Evolutionary conservation across 2,113 vertebrate genomes (phyloP).

Genomic region (Colius striatus): DNA sequence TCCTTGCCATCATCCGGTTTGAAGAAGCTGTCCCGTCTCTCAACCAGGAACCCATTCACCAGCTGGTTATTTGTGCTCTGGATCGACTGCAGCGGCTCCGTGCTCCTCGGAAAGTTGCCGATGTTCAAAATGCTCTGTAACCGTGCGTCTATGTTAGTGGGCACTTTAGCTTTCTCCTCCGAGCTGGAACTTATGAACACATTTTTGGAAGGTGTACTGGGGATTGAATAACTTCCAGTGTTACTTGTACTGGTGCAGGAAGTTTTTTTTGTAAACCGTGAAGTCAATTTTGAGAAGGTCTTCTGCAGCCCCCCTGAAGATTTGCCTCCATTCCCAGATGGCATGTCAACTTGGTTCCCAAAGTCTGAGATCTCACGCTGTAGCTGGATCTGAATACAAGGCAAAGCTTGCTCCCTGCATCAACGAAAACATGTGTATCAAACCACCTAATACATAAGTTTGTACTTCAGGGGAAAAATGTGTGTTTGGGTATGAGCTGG

Average conservation of each 20-base stretch:
- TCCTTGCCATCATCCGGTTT: conserved; percentile 78
- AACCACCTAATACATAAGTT: background rate
- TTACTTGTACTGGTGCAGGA: conserved; percentile 84
- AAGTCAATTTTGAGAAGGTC: conserved; percentile 97
- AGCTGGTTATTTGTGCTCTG: conserved; percentile 73
- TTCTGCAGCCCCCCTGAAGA: conserved; percentile 92
- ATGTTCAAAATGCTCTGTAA: conserved; percentile 88
- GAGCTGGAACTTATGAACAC: conserved; percentile 79
- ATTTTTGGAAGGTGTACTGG: conserved; percentile 90
- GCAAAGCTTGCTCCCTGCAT: conserved; percentile 91
- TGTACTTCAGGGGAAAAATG: background rate
- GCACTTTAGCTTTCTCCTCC: conserved; percentile 89
- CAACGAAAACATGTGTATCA: background rate
- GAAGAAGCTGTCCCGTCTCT: conserved; percentile 74
- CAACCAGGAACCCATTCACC: conserved; percentile 83
- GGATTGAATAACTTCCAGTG: conserved; percentile 90
- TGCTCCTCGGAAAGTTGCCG: conserved; percentile 79
- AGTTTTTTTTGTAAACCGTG: conserved; percentile 95
- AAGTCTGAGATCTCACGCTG: conserved; percentile 91
- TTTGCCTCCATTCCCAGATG: conserved; percentile 87
- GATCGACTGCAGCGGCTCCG: conserved; percentile 75
- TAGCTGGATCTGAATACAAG: conserved; percentile 96
- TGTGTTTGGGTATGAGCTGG: background rate
- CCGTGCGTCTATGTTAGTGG: conserved; percentile 77
- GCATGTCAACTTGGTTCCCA: conserved; percentile 83